Base-by-base conservation (phyloP, 2,888 invertebrate genomes). In the Cylindroiulus punctatus region DNA sequence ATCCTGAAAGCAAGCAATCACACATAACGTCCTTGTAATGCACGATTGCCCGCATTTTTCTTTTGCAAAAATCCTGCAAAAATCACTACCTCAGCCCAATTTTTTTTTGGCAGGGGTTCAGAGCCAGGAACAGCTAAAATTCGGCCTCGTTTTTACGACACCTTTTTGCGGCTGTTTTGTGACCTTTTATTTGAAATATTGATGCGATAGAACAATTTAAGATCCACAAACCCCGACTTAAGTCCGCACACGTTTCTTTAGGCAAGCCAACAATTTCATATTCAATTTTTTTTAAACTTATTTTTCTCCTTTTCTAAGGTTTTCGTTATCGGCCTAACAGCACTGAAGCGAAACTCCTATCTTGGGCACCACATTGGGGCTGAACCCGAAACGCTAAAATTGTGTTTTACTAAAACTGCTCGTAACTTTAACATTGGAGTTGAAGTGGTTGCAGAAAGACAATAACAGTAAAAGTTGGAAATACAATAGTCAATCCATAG, bases 171-270 rank as follows among this genome's bases (percentile, higher is more conserved):
- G 57, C 26, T 65, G 65, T 65, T 65, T 65, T 65, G 65, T 65
- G 65, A 65, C 65, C 65, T 65, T 65, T 65, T 65, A 65, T 26
- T 65, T 65, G 65, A 65, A 65, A 65, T 65, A 65, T 65, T 65
- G 65, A 65, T 65, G 65, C n/a, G 65, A 65, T 65, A n/a, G 65
- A 65, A 65, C 65, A 65, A 65, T 65, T 65, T 65, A 65, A 65
- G 26, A 65, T 65, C 65, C 26, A 65, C 65, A 65, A 65, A 65
- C 26, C 65, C 26, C 2, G 26, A 65, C 65, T 65, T 26, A 65
- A 65, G 65, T 65, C 65, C n/a, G 26, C 65, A 65, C 65, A 65
- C 65, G 65, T 65, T 65, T 65, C 65, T 26, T 26, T 12, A 4
- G 65, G 65, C 26, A 65, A 65, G 26, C 19, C 7, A 65, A 65